These are phyloP conservation scores for Magallana angulata DNA, from an alignment of 1,140 invertebrate species.

Conservation along the genomic window DNA sequence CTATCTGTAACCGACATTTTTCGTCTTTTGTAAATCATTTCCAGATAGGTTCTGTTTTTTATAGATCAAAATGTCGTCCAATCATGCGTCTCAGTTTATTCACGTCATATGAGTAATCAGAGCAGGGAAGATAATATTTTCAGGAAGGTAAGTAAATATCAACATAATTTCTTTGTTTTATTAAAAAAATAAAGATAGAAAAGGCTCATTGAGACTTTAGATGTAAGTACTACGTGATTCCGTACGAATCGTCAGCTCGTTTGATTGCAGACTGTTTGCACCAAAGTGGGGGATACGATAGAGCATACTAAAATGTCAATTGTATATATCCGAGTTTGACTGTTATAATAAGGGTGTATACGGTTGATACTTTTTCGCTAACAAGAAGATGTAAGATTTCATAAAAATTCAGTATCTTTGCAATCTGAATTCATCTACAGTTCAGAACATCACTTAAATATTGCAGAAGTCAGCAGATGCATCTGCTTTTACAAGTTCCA, in stretches of 20 bases:
- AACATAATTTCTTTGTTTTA: slow-evolving; percentile 5
- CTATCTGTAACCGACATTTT: too few relatives aligned
- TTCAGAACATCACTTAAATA: too few relatives aligned
- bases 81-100: not conserved
- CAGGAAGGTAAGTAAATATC: slow-evolving; percentile 21
- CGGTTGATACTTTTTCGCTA: too few relatives aligned
- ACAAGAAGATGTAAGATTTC: too few relatives aligned
- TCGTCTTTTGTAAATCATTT: not conserved
- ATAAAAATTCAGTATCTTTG: too few relatives aligned
- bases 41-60: not conserved
- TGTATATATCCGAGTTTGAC: too few relatives aligned
- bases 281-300: not conserved
- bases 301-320: too few relatives aligned
- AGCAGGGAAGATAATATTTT: slow-evolving; percentile 34
- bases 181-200: not conserved
- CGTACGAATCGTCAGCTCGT: not conserved
- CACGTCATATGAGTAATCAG: slow-evolving; percentile 22
- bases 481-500: too few relatives aligned
- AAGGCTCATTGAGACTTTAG: not conserved
- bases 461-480: too few relatives aligned
- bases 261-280: not conserved
- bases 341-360: too few relatives aligned
- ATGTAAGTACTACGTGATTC: not conserved
- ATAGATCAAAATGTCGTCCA: not conserved
- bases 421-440: too few relatives aligned